Percentiles rank a stretch among this genome's conserved stretches.
Conservation (phyloP, 2,797 vertebrate species). For the Squalus acanthias region DNA sequence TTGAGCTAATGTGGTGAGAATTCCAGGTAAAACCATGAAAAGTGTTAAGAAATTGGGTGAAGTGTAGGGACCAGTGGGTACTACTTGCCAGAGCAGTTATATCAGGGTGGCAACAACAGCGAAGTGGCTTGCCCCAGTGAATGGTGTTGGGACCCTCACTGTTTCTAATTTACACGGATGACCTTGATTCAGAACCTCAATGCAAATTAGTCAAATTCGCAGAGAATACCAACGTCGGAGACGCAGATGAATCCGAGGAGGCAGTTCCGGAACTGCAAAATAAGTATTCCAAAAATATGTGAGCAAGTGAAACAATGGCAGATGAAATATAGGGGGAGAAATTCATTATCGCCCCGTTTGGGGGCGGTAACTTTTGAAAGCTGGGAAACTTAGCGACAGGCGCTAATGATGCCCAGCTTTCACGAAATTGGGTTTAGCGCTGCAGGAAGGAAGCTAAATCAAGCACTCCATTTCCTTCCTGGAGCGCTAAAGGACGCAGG, state of each 20-base stretch:
- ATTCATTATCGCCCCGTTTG: too few species aligned
- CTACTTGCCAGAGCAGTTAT: not conserved
- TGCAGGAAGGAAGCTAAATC: too few species aligned
- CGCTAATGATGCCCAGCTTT: too few species aligned
- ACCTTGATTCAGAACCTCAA: not conserved
- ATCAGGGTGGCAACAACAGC: not conserved
- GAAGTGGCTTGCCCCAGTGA: not conserved
- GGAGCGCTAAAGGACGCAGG: too few species aligned
- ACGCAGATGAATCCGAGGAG: not conserved
- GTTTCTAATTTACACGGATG: not conserved
- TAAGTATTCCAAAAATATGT: too few species aligned
- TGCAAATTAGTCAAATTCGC: not conserved
- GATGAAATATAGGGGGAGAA: not conserved
- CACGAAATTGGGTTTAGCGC: too few species aligned
- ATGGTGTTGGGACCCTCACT: not conserved
- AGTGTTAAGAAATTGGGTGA: not conserved
- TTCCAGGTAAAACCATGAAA: not conserved
- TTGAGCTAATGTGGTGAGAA: not conserved
- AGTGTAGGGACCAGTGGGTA: not conserved
- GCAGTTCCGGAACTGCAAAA: too few species aligned
- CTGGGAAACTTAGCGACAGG: too few species aligned
- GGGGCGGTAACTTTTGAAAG: too few species aligned
- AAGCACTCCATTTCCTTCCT: too few species aligned
- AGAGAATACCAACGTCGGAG: not conserved
- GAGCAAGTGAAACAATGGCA: not conserved